Evolutionary conservation across 2,113 vertebrate species (phyloP).

Genomic region (Lycaon pictus): DNA sequence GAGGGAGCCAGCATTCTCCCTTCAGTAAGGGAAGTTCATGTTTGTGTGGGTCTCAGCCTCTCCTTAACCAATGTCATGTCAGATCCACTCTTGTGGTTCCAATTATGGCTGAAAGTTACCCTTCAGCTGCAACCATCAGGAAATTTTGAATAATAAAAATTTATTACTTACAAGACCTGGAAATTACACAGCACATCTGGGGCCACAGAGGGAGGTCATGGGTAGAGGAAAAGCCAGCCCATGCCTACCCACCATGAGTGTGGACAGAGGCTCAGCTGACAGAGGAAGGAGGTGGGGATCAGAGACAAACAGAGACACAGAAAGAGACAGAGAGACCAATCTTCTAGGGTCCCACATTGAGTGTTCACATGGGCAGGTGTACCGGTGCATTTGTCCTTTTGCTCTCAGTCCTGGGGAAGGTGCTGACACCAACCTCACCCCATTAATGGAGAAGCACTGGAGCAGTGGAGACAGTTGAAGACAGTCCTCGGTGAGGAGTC

Average conservation of each 20-base stretch:
- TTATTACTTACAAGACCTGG: too few relatives aligned
- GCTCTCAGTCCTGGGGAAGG: neutral
- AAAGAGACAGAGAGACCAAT: neutral
- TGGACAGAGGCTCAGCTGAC: neutral
- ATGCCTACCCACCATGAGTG: neutral
- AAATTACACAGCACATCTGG: too few relatives aligned
- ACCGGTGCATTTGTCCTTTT: neutral
- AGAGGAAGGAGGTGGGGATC: neutral
- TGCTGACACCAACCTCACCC: too few relatives aligned
- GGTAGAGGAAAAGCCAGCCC: neutral
- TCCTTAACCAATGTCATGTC: neutral
- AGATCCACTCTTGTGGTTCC: neutral
- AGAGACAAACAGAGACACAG: neutral
- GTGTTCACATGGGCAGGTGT: too few relatives aligned
- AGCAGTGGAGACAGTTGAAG: neutral
- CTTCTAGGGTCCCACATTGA: neutral
- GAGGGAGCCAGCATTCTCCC: too few relatives aligned
- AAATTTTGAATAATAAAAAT: neutral
- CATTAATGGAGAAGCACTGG: too few relatives aligned
- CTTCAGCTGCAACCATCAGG: neutral
- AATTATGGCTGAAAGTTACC: neutral
- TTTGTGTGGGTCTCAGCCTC: neutral
- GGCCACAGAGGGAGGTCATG: neutral
- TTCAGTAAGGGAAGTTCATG: neutral
- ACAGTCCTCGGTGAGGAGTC: neutral